phyloP scores from a whole-genome alignment of 2,888 invertebrate genomes.

The Drosophila maculinotata region DNA sequence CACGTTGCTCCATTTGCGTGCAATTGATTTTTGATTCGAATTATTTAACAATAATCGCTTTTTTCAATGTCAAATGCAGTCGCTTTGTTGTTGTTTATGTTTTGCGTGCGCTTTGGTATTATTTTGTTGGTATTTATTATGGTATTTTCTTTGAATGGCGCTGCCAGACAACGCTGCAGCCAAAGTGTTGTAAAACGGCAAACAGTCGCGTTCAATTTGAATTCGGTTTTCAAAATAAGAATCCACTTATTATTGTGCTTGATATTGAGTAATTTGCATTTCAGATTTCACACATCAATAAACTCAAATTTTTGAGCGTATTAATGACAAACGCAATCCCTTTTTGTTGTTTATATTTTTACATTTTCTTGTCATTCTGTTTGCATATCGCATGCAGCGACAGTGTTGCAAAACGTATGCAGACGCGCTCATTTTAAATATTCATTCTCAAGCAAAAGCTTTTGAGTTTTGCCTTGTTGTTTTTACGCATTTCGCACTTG shows the following conservation, averaged over 20 bases:
- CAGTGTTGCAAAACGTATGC: constrained; percentile 4
- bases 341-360: neutral
- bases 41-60: constrained; percentile 44
- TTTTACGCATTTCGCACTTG: constrained; percentile 10
- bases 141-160: neutral
- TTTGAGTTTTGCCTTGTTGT: constrained; percentile 1
- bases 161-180: constrained; percentile 12
- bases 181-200: constrained; percentile 14
- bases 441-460: neutral
- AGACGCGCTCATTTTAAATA: constrained; percentile 9
- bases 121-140: constrained; percentile 2
- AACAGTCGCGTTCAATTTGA: constrained; percentile 14
- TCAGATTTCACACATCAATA: too few relatives aligned
- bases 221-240: too few relatives aligned
- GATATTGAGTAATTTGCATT: too few relatives aligned
- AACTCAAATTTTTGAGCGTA: too few relatives aligned
- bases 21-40: constrained; percentile 63
- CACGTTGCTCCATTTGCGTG: constrained; percentile 77
- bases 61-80: constrained; percentile 62
- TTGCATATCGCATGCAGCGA: neutral
- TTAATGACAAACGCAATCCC: too few relatives aligned
- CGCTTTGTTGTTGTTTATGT: constrained; percentile 57
- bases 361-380: neutral
- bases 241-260: too few relatives aligned
- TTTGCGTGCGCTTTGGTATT: constrained; percentile 27